These are phyloP conservation scores for Heliconius melpomene DNA, from an alignment of 1,140 invertebrate species.

Conservation along the genomic window DNA sequence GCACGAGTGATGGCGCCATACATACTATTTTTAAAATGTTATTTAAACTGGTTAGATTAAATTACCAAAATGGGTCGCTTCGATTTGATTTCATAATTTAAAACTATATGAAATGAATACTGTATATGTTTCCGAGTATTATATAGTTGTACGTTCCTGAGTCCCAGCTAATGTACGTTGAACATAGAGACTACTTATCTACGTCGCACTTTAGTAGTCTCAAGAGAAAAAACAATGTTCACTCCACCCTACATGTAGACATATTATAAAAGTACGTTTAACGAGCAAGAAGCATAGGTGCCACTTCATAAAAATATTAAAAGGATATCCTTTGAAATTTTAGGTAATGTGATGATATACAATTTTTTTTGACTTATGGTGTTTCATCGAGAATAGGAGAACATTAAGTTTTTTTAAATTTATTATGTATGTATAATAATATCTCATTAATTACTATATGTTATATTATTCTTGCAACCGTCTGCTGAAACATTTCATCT, in stretches of 20 bases:
- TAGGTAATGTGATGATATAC: neutral
- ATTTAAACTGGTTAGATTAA: slow-evolving; percentile 23
- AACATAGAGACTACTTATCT: slow-evolving; percentile 61
- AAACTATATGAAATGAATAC: slow-evolving; percentile 2
- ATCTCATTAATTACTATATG: neutral
- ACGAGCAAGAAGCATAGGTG: slow-evolving; percentile 45
- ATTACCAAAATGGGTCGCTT: slow-evolving; percentile 23
- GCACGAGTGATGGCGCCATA: slow-evolving; percentile 40
- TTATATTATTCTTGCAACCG: slow-evolving; percentile 5
- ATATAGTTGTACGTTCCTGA: neutral
- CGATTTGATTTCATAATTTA: neutral
- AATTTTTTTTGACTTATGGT: no score
- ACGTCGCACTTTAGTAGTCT: slow-evolving; percentile 62
- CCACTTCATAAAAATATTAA: slow-evolving; percentile 43
- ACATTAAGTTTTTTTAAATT: no score
- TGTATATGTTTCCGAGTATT: neutral
- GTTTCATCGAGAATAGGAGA: no score
- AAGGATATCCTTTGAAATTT: neutral
- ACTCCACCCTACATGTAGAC: slow-evolving; percentile 48
- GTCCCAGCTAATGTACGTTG: slow-evolving; percentile 61
- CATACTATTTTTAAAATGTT: slow-evolving; percentile 34
- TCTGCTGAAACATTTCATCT: slow-evolving; percentile 22
- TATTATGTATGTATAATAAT: neutral
- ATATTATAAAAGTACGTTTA: slow-evolving; percentile 50
- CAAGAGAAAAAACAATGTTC: slow-evolving; percentile 55